Percentiles rank a stretch among this genome's conserved stretches.
Evolutionary conservation across 2,888 invertebrate species (phyloP).

Genomic region (Peribatodes rhomboidaria): DNA sequence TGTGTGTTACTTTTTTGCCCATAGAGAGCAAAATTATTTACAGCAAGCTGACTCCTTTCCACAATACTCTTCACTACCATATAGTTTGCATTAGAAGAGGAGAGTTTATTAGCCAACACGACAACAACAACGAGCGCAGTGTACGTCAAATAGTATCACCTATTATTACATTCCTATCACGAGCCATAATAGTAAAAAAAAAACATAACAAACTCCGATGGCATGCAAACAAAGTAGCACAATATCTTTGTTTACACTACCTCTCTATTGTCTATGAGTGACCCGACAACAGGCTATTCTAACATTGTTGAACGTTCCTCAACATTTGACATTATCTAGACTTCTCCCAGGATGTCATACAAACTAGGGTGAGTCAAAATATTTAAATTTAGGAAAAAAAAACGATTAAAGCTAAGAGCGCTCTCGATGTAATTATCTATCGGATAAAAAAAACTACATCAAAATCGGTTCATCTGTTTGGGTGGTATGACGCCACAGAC

Average conservation of each 20-base stretch:
- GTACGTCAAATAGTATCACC: constrained; percentile 25
- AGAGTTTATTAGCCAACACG: too few species aligned
- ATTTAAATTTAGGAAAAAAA: background rate
- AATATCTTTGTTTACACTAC: constrained; percentile 52
- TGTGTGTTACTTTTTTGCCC: too few species aligned
- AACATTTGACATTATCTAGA: background rate
- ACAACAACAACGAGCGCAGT: too few species aligned
- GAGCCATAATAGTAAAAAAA: constrained; percentile 30
- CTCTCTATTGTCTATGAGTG: constrained; percentile 53
- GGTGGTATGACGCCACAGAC: too few species aligned
- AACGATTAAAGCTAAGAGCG: too few species aligned
- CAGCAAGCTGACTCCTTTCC: too few species aligned
- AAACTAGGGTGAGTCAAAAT: background rate
- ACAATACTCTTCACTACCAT: background rate
- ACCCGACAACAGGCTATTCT: constrained; percentile 45
- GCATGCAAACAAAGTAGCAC: constrained; percentile 50
- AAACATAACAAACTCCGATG: constrained; percentile 36
- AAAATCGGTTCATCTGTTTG: too few species aligned
- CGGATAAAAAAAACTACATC: too few species aligned
- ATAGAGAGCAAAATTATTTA: too few species aligned
- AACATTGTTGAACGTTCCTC: constrained; percentile 34
- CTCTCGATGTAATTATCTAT: too few species aligned
- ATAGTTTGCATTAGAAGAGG: too few species aligned
- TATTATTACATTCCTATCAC: constrained; percentile 36
- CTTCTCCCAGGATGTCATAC: constrained; percentile 1